These are phyloP conservation scores for Tubulanus polymorphus DNA, from an alignment of 2,888 invertebrate species.

Conservation along the genomic window DNA sequence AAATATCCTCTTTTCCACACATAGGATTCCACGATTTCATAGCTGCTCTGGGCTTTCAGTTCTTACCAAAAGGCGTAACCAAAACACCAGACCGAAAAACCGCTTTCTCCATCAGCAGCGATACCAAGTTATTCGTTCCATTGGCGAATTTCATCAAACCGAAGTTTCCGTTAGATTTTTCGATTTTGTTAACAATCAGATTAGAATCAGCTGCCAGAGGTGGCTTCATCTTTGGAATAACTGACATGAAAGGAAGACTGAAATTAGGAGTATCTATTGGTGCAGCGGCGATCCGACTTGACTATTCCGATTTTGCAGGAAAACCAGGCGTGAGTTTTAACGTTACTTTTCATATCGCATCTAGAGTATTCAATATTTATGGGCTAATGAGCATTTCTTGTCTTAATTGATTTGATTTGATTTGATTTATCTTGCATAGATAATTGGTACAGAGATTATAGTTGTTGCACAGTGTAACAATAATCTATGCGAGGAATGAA, in stretches of 20 bases:
- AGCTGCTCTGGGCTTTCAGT: not conserved
- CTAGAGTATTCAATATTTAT: too few relatives aligned
- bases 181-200: constrained; percentile 30
- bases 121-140: constrained; percentile 32
- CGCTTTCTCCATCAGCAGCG: constrained; percentile 28
- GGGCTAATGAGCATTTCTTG: too few relatives aligned
- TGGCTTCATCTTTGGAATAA: constrained; percentile 36
- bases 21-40: not conserved
- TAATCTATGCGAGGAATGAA: too few relatives aligned
- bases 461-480: too few relatives aligned
- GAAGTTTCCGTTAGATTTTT: constrained; percentile 34
- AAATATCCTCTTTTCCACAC: not conserved
- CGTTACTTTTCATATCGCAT: too few relatives aligned
- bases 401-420: too few relatives aligned
- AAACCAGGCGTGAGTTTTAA: too few relatives aligned
- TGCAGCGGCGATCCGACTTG: too few relatives aligned
- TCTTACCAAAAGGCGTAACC: constrained; percentile 31
- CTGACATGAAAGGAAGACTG: constrained; percentile 31
- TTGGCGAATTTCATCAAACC: constrained; percentile 28
- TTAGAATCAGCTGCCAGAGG: constrained; percentile 23
- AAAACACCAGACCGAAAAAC: constrained; percentile 21
- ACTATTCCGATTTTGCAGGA: too few relatives aligned
- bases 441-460: too few relatives aligned
- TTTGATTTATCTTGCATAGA: too few relatives aligned
- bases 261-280: constrained; percentile 28